Evolutionary conservation across 1,140 invertebrate genomes (phyloP).

Genomic region (Halesus radiatus): DNA sequence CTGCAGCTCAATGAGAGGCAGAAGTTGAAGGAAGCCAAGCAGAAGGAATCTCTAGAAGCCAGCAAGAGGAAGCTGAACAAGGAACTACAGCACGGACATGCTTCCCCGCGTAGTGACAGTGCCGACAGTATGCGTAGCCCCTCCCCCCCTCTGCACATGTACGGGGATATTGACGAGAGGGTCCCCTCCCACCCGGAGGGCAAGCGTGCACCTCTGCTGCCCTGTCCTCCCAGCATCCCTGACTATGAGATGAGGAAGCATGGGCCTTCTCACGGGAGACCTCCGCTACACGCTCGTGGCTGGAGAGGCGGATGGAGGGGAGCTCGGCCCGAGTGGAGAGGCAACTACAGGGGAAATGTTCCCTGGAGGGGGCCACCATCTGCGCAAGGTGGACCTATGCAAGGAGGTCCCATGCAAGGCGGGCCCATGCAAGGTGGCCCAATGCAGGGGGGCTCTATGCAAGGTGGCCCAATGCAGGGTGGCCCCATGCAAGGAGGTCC

Average conservation of each 20-base stretch:
- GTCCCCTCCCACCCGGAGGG: conserved; percentile 36
- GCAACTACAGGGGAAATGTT: neutral
- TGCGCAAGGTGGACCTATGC: no score
- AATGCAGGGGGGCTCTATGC: no score
- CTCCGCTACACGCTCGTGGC: conserved; percentile 8
- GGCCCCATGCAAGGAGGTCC: no score
- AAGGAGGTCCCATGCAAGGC: no score
- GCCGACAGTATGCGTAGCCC: conserved; percentile 32
- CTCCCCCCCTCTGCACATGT: conserved; percentile 59
- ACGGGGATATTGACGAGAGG: conserved; percentile 70
- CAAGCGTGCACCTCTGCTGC: conserved; percentile 38
- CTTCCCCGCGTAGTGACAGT: conserved; percentile 50
- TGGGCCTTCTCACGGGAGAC: neutral
- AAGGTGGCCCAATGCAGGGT: no score
- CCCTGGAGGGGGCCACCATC: conserved; percentile 52
- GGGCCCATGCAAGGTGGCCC: no score
- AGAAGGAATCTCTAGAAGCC: conserved; percentile 73
- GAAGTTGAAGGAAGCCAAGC: conserved; percentile 82
- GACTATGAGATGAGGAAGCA: conserved; percentile 52
- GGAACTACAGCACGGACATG: conserved; percentile 51
- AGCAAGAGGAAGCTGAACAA: conserved; percentile 65
- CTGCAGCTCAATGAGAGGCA: conserved; percentile 84
- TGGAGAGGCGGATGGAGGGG: conserved; percentile 55
- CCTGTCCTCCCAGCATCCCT: conserved; percentile 35
- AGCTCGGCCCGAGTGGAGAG: conserved; percentile 51